phyloP scores from a whole-genome alignment of 2,888 invertebrate genomes.

The Kuschelorhynchus macadamiae region DNA sequence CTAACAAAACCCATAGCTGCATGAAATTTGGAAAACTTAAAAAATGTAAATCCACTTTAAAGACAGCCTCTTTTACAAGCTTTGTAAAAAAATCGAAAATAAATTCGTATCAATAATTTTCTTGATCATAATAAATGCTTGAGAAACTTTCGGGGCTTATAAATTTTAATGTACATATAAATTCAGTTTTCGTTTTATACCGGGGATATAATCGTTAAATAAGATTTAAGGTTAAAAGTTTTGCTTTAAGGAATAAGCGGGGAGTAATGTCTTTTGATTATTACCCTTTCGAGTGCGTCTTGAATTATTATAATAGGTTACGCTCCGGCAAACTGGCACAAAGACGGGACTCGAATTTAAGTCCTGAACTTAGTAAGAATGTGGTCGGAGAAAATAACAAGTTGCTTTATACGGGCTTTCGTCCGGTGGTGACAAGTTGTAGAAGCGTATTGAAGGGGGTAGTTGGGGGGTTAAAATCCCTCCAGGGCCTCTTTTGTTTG shows the following conservation, averaged over 20 bases:
- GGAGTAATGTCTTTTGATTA: conserved; percentile 41
- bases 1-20: too few relatives aligned
- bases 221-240: conserved; percentile 43
- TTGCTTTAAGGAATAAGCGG: conserved; percentile 37
- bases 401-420: too few relatives aligned
- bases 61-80: too few relatives aligned
- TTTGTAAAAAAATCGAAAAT: conserved; percentile 18
- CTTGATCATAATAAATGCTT: conserved; percentile 31
- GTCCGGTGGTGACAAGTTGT: too few relatives aligned
- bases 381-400: too few relatives aligned
- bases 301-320: conserved; percentile 15
- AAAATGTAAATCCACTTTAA: too few relatives aligned
- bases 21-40: too few relatives aligned
- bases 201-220: conserved; percentile 39
- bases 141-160: conserved; percentile 40
- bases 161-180: conserved; percentile 46
- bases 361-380: too few relatives aligned
- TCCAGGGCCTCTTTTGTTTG: too few relatives aligned
- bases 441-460: too few relatives aligned
- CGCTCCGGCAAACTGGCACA: background rate
- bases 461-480: too few relatives aligned
- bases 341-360: too few relatives aligned
- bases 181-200: conserved; percentile 41
- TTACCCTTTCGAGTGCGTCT: conserved; percentile 26
- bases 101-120: conserved; percentile 36